phyloP scores from a whole-genome alignment of 1,140 invertebrate genomes.

The Cherax destructor region DNA sequence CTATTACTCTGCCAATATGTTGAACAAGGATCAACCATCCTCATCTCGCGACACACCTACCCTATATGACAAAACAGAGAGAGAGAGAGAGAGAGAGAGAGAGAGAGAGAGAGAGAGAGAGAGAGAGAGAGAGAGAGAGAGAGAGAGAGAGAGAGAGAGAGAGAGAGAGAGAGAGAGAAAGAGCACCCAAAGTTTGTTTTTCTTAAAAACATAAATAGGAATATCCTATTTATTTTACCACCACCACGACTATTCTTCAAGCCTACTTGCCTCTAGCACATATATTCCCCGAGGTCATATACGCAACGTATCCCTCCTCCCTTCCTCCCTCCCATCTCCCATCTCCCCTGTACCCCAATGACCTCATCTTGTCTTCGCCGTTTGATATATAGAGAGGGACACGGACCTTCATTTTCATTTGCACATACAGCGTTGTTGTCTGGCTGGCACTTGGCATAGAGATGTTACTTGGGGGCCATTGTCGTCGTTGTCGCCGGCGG shows the following conservation, averaged over 20 bases:
- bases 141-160: no score
- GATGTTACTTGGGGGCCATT: conserved; percentile 57
- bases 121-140: no score
- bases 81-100: no score
- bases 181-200: no score
- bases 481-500: conserved; percentile 18
- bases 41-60: background rate
- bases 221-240: no score
- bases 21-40: background rate
- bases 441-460: conserved; percentile 62
- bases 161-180: no score
- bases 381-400: conserved; percentile 52
- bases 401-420: conserved; percentile 59
- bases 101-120: no score
- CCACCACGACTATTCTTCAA: background rate
- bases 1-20: background rate
- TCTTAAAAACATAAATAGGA: no score
- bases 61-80: conserved; percentile 1
- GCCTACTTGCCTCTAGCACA: background rate
- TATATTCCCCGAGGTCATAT: background rate
- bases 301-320: background rate
- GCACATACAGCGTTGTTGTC: conserved; percentile 55
- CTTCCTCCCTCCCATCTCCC: background rate
- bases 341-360: conserved; percentile 12
- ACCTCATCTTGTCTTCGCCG: conserved; percentile 48